phyloP scores from a whole-genome alignment of 2,888 invertebrate genomes.

The Caenorhabditis sp. region DNA sequence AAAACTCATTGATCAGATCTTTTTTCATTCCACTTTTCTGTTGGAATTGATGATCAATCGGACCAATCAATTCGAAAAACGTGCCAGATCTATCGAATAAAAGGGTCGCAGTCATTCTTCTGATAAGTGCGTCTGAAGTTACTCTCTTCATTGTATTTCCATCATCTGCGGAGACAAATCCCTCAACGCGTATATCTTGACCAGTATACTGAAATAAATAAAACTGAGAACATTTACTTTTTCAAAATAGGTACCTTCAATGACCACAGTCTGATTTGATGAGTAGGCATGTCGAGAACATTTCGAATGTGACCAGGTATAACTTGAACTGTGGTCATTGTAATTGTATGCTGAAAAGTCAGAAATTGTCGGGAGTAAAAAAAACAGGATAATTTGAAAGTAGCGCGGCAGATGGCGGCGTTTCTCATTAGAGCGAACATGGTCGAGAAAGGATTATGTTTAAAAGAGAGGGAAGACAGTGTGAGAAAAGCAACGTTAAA shows the following conservation, averaged over 20 bases:
- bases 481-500: too few relatives aligned
- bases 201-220: conserved; percentile 15
- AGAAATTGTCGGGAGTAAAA: not conserved
- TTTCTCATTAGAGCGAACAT: not conserved
- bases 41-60: conserved; percentile 31
- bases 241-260: conserved; percentile 19
- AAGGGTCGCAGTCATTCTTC: conserved; percentile 16
- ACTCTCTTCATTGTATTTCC: conserved; percentile 20
- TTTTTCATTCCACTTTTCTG: conserved; percentile 24
- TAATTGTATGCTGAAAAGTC: not conserved
- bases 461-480: too few relatives aligned
- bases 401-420: not conserved
- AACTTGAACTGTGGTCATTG: conserved; percentile 18
- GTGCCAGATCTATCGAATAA: conserved; percentile 30
- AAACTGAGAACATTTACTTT: not conserved
- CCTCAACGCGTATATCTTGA: conserved; percentile 14
- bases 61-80: conserved; percentile 27
- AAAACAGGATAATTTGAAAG: not conserved
- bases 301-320: conserved; percentile 33
- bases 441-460: too few relatives aligned
- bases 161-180: conserved; percentile 23
- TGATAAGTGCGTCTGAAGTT: conserved; percentile 8
- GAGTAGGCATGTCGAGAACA: conserved; percentile 30
- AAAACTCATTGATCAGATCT: conserved; percentile 22
- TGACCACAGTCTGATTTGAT: conserved; percentile 29